Percentiles rank a stretch among this genome's conserved stretches.
Conservation (phyloP, 2,797 vertebrate genomes). For the Prionace glauca region DNA sequence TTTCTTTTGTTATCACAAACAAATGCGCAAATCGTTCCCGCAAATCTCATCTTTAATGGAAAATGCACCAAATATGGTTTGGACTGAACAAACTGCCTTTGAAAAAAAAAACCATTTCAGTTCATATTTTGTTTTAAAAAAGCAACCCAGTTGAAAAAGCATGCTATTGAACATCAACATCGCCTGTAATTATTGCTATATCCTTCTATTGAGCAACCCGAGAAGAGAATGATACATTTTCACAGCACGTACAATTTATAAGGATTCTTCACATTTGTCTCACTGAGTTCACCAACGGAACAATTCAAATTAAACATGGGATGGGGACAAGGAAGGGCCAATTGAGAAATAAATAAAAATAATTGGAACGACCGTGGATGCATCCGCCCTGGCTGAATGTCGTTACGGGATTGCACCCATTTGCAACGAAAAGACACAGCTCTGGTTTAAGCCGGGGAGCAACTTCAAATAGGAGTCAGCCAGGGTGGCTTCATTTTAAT, state of each 20-base stretch:
- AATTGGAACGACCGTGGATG: too few species aligned
- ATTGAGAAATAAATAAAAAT: neutral
- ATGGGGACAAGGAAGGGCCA: neutral
- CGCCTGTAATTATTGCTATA: neutral
- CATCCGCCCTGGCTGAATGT: too few species aligned
- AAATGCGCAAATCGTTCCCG: neutral
- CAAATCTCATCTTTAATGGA: neutral
- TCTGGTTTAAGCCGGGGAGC: neutral
- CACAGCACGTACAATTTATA: neutral
- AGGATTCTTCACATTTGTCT: neutral
- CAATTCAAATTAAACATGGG: neutral
- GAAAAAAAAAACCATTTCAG: neutral
- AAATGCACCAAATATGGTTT: neutral
- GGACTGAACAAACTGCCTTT: neutral
- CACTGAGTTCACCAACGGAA: neutral
- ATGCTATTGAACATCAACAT: neutral
- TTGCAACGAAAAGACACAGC: neutral
- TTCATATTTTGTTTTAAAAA: too few species aligned
- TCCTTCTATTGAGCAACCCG: neutral
- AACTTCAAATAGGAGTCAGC: too few species aligned
- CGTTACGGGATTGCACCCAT: neutral
- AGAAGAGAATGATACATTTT: neutral
- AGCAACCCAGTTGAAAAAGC: neutral
- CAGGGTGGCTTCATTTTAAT: neutral
- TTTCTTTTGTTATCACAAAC: neutral